Conservation (phyloP, 1,140 invertebrate species). For the Dendrolimus punctatus region DNA sequence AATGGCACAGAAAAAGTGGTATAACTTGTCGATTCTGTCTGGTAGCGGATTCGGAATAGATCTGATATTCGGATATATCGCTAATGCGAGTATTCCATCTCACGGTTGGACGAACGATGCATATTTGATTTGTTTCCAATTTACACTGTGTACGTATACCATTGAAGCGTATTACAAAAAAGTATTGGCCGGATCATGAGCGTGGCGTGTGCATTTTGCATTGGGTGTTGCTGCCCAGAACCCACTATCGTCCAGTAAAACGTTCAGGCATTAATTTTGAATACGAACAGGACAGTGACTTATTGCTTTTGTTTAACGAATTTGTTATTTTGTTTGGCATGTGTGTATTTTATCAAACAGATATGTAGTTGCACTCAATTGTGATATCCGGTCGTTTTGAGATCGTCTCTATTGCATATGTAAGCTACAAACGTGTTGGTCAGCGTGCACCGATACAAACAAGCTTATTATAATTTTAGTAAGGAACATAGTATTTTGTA, state of each 20-base stretch:
- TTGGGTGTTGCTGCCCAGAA: no score
- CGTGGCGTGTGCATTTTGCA: constrained; percentile 11
- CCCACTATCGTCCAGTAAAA: constrained; percentile 4
- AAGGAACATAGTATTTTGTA: no score
- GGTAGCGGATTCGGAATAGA: constrained; percentile 24
- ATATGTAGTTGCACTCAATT: no score
- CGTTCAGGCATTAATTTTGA: constrained; percentile 18
- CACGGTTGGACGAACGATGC: constrained; percentile 56
- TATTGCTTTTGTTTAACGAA: no score
- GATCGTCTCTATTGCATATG: no score
- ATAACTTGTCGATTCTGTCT: constrained; percentile 26
- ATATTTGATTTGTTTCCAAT: constrained; percentile 67
- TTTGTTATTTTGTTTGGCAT: no score
- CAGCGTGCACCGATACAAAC: no score
- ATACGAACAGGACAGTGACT: constrained; percentile 4
- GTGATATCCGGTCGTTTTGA: no score
- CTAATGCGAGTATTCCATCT: constrained; percentile 61
- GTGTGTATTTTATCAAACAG: no score
- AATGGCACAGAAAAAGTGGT: constrained; percentile 25
- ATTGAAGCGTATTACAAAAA: constrained; percentile 33
- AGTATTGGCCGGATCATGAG: constrained; percentile 15
- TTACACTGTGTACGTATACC: constrained; percentile 32
- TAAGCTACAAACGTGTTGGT: no score
- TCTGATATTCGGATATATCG: constrained; percentile 31
- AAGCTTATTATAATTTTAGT: no score